A percentile compares a stretch with the other conserved stretches of the same genome.
phyloP scores from a whole-genome alignment of 2,888 invertebrate genomes.

The Drosophila multiciliata region DNA sequence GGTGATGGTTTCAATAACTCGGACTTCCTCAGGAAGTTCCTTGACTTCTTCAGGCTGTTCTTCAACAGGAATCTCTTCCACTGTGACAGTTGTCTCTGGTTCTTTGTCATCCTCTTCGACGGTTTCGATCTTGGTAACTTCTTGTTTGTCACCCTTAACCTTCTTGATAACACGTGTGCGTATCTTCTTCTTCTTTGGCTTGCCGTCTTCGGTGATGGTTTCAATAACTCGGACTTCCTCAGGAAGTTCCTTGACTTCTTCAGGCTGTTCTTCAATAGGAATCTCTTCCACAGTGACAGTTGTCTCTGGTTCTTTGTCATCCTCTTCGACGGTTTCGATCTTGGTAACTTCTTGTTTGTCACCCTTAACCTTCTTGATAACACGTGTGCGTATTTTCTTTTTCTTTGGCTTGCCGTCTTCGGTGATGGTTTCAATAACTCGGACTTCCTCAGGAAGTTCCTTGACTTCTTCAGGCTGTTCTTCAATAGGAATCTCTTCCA shows the following conservation, averaged over 20 bases:
- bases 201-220: conserved; percentile 25
- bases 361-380: conserved; percentile 24
- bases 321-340: conserved; percentile 28
- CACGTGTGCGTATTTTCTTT: conserved; percentile 24
- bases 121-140: conserved; percentile 38
- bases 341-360: conserved; percentile 26
- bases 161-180: conserved; percentile 46
- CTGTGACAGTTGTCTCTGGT: conserved; percentile 34
- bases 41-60: conserved; percentile 14
- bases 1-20: conserved; percentile 28
- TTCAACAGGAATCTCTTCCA: conserved; percentile 26
- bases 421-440: conserved; percentile 13
- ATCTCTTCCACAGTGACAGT: conserved; percentile 7
- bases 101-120: conserved; percentile 38
- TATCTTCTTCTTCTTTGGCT: conserved; percentile 35
- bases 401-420: conserved; percentile 22
- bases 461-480: conserved; percentile 15
- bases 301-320: conserved; percentile 15
- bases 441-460: conserved; percentile 21
- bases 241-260: conserved; percentile 21
- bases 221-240: conserved; percentile 32
- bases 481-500: conserved; percentile 19
- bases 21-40: conserved; percentile 40
- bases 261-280: conserved; percentile 6
- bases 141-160: conserved; percentile 44